Percentiles rank a stretch among this genome's conserved stretches.
Conservation (phyloP, 2,113 vertebrate genomes). For the Falco punctatus region DNA sequence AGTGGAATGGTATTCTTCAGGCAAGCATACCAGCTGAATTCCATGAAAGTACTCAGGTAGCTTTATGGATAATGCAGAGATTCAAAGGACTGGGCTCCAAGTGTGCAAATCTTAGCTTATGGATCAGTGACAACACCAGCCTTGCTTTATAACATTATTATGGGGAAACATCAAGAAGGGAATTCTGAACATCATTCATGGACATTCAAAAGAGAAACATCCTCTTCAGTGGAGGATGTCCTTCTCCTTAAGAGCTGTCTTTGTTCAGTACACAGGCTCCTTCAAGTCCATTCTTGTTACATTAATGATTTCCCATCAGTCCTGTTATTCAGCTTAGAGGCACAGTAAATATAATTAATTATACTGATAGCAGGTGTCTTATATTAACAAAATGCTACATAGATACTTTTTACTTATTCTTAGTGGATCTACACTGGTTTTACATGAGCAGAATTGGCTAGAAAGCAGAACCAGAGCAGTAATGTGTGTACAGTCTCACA, state of each 20-base stretch:
- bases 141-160: constrained; percentile 39
- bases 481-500: not conserved
- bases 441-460: not conserved
- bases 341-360: constrained; percentile 27
- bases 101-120: constrained; percentile 64
- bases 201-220: not conserved
- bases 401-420: constrained; percentile 1
- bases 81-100: constrained; percentile 33
- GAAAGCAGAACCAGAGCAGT: constrained; percentile 30
- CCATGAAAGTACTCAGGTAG: not conserved
- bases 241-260: not conserved
- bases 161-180: constrained; percentile 3
- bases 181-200: not conserved
- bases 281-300: not conserved
- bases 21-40: not conserved
- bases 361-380: not conserved
- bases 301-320: not conserved
- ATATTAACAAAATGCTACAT: constrained; percentile 57
- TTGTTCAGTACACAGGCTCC: not conserved
- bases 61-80: not conserved
- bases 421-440: not conserved
- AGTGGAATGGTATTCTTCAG: not conserved
- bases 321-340: constrained; percentile 27
- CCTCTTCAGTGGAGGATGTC: not conserved
- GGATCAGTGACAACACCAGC: constrained; percentile 9